A percentile compares a stretch with the other conserved stretches of the same genome.
phyloP scores from a whole-genome alignment of 2,888 invertebrate genomes.

The Hanleya hanleyi region DNA sequence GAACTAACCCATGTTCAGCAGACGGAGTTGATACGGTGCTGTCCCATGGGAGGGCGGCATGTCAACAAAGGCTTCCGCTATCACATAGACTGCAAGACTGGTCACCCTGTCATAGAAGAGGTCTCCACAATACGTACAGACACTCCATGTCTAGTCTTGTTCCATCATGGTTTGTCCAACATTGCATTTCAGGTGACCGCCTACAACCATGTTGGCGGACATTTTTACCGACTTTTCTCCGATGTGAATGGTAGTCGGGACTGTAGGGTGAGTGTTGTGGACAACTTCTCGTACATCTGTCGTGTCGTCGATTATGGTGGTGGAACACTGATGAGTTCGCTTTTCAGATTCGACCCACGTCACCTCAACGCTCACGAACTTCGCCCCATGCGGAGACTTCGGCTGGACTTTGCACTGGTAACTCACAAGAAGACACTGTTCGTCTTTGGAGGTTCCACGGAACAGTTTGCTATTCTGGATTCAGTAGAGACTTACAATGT shows the following conservation, averaged over 20 bases:
- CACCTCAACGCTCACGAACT: constrained; percentile 68
- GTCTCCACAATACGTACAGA: constrained; percentile 52
- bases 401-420: constrained; percentile 68
- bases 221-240: constrained; percentile 66
- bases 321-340: constrained; percentile 69
- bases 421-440: constrained; percentile 61
- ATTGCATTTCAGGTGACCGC: constrained; percentile 71
- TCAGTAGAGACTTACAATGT: constrained; percentile 70
- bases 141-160: constrained; percentile 57
- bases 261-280: constrained; percentile 65
- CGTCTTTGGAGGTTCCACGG: constrained; percentile 68
- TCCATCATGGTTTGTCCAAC: constrained; percentile 65
- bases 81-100: constrained; percentile 59
- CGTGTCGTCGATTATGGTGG: constrained; percentile 72
- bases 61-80: constrained; percentile 61
- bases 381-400: constrained; percentile 63
- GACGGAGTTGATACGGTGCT: constrained; percentile 56
- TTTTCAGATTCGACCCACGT: constrained; percentile 70
- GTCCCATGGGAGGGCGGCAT: constrained; percentile 50
- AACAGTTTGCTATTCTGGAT: constrained; percentile 66
- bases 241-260: constrained; percentile 70
- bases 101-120: constrained; percentile 61
- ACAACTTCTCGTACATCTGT: constrained; percentile 70
- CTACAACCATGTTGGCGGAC: constrained; percentile 53
- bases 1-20: constrained; percentile 58